These are phyloP conservation scores for Pedetes capensis DNA, from an alignment of 2,113 vertebrate genomes.

Conservation along the genomic window DNA sequence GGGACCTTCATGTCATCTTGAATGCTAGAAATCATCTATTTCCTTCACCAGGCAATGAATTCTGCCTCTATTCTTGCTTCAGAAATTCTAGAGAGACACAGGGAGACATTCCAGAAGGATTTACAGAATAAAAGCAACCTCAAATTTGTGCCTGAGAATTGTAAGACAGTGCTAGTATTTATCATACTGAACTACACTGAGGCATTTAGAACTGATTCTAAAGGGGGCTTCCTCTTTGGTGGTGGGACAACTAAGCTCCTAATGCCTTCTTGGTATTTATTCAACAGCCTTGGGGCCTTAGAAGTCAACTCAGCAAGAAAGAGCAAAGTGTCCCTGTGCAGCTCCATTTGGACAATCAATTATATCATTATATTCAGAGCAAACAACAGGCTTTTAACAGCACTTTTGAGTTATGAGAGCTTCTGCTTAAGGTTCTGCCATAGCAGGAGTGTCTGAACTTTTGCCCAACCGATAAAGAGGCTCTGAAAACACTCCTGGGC, in stretches of 20 bases:
- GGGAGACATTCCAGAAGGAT: neutral
- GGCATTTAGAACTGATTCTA: slow-evolving; percentile 37
- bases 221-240: neutral
- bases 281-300: neutral
- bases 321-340: slow-evolving; percentile 74
- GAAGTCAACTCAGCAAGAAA: slow-evolving; percentile 3
- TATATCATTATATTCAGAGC: slow-evolving; percentile 14
- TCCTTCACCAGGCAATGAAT: neutral
- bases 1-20: neutral
- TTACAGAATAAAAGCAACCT: slow-evolving; percentile 27
- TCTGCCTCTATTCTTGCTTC: neutral
- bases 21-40: slow-evolving; percentile 17
- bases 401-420: slow-evolving; percentile 19
- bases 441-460: slow-evolving; percentile 2
- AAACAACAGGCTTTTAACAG: slow-evolving; percentile 13
- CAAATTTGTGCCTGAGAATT: slow-evolving; percentile 39
- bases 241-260: neutral
- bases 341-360: slow-evolving; percentile 73
- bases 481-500: neutral
- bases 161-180: slow-evolving; percentile 52
- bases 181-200: neutral
- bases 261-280: slow-evolving; percentile 41
- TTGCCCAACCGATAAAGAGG: neutral
- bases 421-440: neutral
- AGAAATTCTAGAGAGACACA: neutral